Percentiles rank a stretch among this genome's conserved stretches.
Conservation (phyloP, 2,888 invertebrate species). For the Arenicola marina region DNA sequence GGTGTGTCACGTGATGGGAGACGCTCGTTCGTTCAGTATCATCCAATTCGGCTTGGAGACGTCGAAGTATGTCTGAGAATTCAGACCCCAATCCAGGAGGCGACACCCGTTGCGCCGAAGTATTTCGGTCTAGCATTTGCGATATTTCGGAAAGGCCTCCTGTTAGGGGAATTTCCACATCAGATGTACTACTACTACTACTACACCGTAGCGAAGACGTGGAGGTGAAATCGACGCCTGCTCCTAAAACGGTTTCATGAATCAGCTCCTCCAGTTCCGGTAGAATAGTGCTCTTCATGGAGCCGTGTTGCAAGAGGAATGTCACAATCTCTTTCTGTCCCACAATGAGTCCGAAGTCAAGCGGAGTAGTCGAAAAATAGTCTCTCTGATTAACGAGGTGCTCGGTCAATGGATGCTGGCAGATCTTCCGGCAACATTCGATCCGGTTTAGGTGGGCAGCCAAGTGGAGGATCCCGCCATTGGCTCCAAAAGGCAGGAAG, state of each 20-base stretch:
- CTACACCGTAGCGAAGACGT: too few species aligned
- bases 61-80: too few species aligned
- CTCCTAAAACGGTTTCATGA: too few species aligned
- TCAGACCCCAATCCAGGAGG: not conserved
- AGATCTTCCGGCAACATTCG: conserved; percentile 8
- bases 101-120: not conserved
- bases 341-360: conserved; percentile 4
- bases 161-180: too few species aligned
- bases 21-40: too few species aligned
- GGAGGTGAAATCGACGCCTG: not conserved
- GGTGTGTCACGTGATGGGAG: too few species aligned
- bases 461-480: conserved; percentile 10
- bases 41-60: too few species aligned
- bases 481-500: not conserved
- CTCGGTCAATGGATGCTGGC: not conserved
- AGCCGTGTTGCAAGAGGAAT: conserved; percentile 1
- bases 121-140: too few species aligned
- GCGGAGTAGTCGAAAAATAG: conserved; percentile 12
- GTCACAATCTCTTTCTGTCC: not conserved
- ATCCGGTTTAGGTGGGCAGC: conserved; percentile 7
- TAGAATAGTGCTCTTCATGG: not conserved
- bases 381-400: conserved; percentile 8
- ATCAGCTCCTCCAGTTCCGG: not conserved
- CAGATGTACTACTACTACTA: too few species aligned
- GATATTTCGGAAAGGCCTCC: not conserved